Base-by-base conservation (phyloP, 2,888 invertebrate genomes). In the Troides helena region DNA sequence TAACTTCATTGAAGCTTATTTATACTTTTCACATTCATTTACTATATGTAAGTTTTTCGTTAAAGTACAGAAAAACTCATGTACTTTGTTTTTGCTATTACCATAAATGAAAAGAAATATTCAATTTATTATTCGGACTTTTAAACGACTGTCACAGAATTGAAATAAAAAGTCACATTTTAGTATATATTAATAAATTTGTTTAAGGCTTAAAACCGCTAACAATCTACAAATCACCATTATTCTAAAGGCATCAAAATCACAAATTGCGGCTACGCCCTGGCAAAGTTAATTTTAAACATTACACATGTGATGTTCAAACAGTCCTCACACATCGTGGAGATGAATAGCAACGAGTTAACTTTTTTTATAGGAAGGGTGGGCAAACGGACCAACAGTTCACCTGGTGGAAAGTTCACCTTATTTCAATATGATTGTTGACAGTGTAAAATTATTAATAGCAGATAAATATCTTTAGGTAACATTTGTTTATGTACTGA, bases 161-260 rank as follows among this genome's bases (percentile, higher is more conserved):
- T 7, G 23, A 58, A 43, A 25, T 53, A 30, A 60, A 63, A 62
- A 67, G 30, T 30, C 64, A 70, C 67, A 56, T 70, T 64, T 67
- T 67, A 12, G 18, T 56, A 62, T 5, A 64, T 59, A 59, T 36
- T 21, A 46, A 56, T n/a, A 57, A 43, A 62, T 50, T 36, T 62
- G 23, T 62, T 61, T 39, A 10, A 12, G 43, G 77, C 79, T 80
- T 80, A 73, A 79, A 74, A 76, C 74, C 43, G 64, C 68, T 71
- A 69, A 56, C 21, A 67, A 8, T 43, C 68, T 63, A 65, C 56
- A 21, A 30, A 73, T 79, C 78, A 83, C 85, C 83, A 85, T 83
- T 81, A 82, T 75, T 81, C 85, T 86, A 85, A 90, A 91, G 90
- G 90, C 91, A 89, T 90, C 85, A 89, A 89, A 86, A 89, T 91